Base-by-base conservation (phyloP, 2,797 vertebrate species). In the Sphenopsis melanotis region DNA sequence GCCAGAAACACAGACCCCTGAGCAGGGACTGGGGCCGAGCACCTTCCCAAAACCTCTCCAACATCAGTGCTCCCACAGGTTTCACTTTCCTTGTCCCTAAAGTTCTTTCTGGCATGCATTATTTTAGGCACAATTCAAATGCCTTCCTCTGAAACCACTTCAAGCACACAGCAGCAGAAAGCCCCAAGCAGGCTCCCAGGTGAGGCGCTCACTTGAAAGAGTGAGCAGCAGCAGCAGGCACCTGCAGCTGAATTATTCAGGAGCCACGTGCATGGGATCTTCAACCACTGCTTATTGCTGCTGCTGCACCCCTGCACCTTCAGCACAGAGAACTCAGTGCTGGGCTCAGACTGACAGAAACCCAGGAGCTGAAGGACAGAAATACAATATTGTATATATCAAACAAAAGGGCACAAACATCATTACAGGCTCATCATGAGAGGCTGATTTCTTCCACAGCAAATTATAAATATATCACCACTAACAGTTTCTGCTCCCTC, bases 31-130 rank as follows among this genome's bases (percentile, higher is more conserved):
- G 36, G 21, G 27, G 11, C 34, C 2, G 3, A 63, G n/a, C 7
- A 3, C 23, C 50, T 37, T 27, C 47, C 15, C 36, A 32, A 39
- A 63, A 24, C 46, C 34, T 47, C 20, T 30, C 30, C 64, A 44
- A 5, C 0, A 29, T 17, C 49, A 65, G 15, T 32, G 53, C 8
- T 3, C 32, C 22, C 26, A 9, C 9, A n/a, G 32, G 34, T 69
- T 44, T 12, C 55, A 59, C 16, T 6, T 6, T 7, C 7, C 56
- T 30, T 27, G 49, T 34, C 36, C 69, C 65, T 16, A 49, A 76
- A 82, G 39, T 44, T 24, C 63, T 17, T 76, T 56, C n/a, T 53
- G 18, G 36, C 36, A 36, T 15, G 10, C 27, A 44, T 60, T 59
- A 52, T 56, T 93, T 81, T 12, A 46, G 55, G 52, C 26, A 63